Evolutionary conservation across 2,797 vertebrate genomes (phyloP).

Genomic region (Peromyscus aztecus): DNA sequence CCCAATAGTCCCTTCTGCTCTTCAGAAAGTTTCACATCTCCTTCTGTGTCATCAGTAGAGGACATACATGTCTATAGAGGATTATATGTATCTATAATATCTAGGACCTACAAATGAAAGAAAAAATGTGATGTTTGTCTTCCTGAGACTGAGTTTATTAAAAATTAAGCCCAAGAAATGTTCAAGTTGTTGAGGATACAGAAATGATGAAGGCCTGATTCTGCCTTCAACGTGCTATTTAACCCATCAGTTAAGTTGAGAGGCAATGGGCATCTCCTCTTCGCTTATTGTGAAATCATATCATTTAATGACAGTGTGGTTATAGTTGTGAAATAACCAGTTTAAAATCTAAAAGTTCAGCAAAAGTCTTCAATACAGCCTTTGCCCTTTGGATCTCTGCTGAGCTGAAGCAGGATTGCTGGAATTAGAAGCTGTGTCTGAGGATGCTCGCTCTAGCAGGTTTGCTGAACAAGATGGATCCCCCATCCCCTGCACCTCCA

Average conservation of each 20-base stretch:
- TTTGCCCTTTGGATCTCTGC: background rate
- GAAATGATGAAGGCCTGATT: background rate
- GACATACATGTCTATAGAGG: background rate
- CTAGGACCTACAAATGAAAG: background rate
- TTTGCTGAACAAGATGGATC: constrained; percentile 52
- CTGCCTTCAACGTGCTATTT: background rate
- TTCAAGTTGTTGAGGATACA: background rate
- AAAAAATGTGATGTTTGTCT: constrained; percentile 26
- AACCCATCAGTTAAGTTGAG: background rate
- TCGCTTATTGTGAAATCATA: background rate
- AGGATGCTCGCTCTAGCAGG: constrained; percentile 29
- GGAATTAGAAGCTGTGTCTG: fast-evolving
- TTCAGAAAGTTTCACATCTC: background rate
- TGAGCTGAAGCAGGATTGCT: background rate
- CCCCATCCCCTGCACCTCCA: background rate
- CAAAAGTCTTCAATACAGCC: background rate
- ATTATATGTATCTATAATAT: background rate
- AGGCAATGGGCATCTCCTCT: background rate
- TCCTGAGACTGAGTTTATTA: background rate
- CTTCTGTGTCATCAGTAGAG: background rate
- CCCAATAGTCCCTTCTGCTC: background rate
- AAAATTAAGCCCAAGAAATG: background rate
- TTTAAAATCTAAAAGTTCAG: constrained; percentile 2
- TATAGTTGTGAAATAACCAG: background rate
- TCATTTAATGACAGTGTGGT: background rate